A percentile compares a stretch with the other conserved stretches of the same genome.
Evolutionary conservation across 2,113 vertebrate genomes (phyloP).

Genomic region (Sorex fumeus): DNA sequence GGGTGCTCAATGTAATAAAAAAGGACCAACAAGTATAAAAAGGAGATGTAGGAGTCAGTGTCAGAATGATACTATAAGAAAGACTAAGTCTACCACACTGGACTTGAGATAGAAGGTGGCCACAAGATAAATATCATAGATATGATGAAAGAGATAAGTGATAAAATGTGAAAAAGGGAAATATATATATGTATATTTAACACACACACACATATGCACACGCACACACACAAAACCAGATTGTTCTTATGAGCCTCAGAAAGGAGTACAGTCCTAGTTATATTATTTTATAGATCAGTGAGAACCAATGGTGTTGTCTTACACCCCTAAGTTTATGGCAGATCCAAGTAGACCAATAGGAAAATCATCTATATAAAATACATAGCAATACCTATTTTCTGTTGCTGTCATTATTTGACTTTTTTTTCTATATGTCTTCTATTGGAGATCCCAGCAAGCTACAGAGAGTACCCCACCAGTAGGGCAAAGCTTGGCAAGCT

Average conservation of each 20-base stretch:
- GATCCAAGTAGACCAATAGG: not conserved
- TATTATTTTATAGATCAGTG: not conserved
- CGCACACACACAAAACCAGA: not conserved
- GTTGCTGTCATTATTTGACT: not conserved
- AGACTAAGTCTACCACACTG: not conserved
- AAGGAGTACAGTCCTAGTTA: not conserved
- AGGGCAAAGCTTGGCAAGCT: too few species aligned
- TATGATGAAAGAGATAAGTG: not conserved
- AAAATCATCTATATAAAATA: not conserved
- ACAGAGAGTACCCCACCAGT: too few species aligned
- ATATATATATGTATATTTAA: too few species aligned
- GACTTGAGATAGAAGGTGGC: not conserved
- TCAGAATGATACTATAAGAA: not conserved
- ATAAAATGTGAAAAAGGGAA: not conserved
- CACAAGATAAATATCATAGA: not conserved
- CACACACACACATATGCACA: too few species aligned
- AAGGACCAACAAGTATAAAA: too few species aligned
- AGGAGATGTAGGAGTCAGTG: not conserved
- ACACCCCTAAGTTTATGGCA: too few species aligned
- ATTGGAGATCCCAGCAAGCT: too few species aligned
- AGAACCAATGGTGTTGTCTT: not conserved
- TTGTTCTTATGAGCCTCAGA: not conserved
- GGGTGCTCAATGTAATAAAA: too few species aligned
- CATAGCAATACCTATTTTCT: not conserved
- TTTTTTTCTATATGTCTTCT: not conserved